Evolutionary conservation across 2,888 invertebrate species (phyloP), one percentile per base, ranked within the genome.

Genomic region (Trachelus troglodyta): DNA sequence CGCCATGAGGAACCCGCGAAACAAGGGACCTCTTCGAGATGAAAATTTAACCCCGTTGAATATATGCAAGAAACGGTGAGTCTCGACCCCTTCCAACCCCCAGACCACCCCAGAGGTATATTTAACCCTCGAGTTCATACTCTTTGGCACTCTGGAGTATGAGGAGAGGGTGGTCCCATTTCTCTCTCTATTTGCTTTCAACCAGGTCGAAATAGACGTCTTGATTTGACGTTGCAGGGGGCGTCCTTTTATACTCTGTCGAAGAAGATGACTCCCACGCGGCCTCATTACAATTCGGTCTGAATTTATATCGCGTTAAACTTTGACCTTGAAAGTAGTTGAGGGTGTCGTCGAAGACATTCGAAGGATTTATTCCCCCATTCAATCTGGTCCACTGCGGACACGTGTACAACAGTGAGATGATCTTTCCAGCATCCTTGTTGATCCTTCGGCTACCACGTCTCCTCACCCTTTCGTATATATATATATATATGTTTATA

Each of bases 91-190:
- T n/a, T 11, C 0, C 69, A 1, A 2, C 31, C 15, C 31, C 31
- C 30, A 0, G 31, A 34, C 31, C 31, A 71, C 71, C 12, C 71
- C 3, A 15, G 31, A 71, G 12, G 71, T 71, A 71, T 71, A 71
- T 31, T 31, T 23, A 71, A 31, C 71, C 80, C 77, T 80, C 73
- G 34, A 74, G 69, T 12, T 76, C 75, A 71, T 74, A 74, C 76
- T 76, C 23, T 34, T 73, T 11, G 33, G n/a, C 37, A 23, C 74
- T 76, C 30, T 69, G 40, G 37, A 4, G 37, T 12, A 12, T 15
- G 37, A 37, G 1, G 37, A 12, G 37, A 37, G 37, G n/a, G 31
- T 35, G 35, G 3, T 35, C 12, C 68, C 23, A 35, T 37, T 15
- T 12, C 12, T 40, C 33, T 79, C 33, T 35, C 30, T 76, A 30